Evolutionary conservation across 2,113 vertebrate genomes (phyloP).

Genomic region (Pomatostomus ruficeps): DNA sequence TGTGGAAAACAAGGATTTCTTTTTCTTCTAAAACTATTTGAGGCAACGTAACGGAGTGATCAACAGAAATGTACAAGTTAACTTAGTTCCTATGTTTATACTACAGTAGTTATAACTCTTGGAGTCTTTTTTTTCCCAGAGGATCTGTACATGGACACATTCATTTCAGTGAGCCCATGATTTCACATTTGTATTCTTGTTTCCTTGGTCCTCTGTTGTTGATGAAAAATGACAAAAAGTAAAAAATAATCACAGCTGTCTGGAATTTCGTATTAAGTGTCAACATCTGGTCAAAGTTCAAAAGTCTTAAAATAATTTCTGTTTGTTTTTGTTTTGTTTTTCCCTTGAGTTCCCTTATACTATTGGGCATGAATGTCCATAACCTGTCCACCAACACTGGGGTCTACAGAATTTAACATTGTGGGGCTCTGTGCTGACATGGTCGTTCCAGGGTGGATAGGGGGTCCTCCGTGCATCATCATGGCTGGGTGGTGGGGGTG

Average conservation of each 20-base stretch:
- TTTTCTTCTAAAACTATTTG: slow-evolving; percentile 99
- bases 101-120: slow-evolving; percentile 99
- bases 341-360: slow-evolving; percentile 89
- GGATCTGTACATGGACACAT: slow-evolving; percentile 81
- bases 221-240: slow-evolving; percentile 95
- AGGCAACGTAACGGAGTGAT: slow-evolving; percentile 96
- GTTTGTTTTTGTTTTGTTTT: slow-evolving; percentile 71
- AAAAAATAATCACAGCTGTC: slow-evolving; percentile 98
- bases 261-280: slow-evolving; percentile 94
- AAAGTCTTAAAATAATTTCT: slow-evolving; percentile 91
- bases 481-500: slow-evolving; percentile 87
- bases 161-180: slow-evolving; percentile 91
- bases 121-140: slow-evolving; percentile 88
- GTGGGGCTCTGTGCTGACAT: slow-evolving; percentile 93
- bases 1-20: slow-evolving; percentile 95
- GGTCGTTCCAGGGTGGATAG: slow-evolving; percentile 89
- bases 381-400: slow-evolving; percentile 88
- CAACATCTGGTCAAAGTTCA: slow-evolving; percentile 97
- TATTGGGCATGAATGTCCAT: slow-evolving; percentile 94
- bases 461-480: slow-evolving; percentile 96
- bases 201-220: slow-evolving; percentile 95
- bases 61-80: slow-evolving; percentile 99
- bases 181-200: slow-evolving; percentile 95
- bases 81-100: slow-evolving; percentile 99
- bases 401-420: slow-evolving; percentile 87